These are phyloP conservation scores for Drosophila ohnishii DNA, from an alignment of 1,140 invertebrate genomes.

Conservation along the genomic window DNA sequence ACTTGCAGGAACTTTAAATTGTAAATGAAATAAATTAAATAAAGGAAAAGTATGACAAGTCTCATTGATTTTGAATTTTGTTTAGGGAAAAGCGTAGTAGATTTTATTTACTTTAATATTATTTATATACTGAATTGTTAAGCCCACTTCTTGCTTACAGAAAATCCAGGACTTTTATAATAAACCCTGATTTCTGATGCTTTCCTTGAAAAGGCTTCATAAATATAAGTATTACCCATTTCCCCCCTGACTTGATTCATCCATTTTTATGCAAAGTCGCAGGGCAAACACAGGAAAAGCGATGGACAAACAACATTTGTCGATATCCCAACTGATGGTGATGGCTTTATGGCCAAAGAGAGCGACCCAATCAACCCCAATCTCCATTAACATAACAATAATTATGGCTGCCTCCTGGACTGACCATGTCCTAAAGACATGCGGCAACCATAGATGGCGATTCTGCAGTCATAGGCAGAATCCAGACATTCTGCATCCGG, in stretches of 20 bases:
- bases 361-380: conserved; percentile 44
- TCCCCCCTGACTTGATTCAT: neutral
- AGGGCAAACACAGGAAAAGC: conserved; percentile 63
- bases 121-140: neutral
- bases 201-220: conserved; percentile 9
- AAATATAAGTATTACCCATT: conserved; percentile 19
- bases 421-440: conserved; percentile 59
- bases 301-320: conserved; percentile 59
- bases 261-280: conserved; percentile 76
- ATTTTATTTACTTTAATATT: neutral
- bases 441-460: conserved; percentile 13
- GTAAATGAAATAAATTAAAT: neutral
- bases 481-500: conserved; percentile 74
- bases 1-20: neutral
- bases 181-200: conserved; percentile 23
- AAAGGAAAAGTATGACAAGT: neutral
- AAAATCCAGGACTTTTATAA: neutral
- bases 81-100: neutral
- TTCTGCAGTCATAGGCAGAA: conserved; percentile 75
- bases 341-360: conserved; percentile 39
- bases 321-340: conserved; percentile 25
- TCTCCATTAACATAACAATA: conserved; percentile 76
- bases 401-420: conserved; percentile 62
- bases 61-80: too few species aligned
- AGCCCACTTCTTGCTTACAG: neutral